Conservation (phyloP, 2,113 vertebrate genomes). For the Mastomys natalensis region DNA sequence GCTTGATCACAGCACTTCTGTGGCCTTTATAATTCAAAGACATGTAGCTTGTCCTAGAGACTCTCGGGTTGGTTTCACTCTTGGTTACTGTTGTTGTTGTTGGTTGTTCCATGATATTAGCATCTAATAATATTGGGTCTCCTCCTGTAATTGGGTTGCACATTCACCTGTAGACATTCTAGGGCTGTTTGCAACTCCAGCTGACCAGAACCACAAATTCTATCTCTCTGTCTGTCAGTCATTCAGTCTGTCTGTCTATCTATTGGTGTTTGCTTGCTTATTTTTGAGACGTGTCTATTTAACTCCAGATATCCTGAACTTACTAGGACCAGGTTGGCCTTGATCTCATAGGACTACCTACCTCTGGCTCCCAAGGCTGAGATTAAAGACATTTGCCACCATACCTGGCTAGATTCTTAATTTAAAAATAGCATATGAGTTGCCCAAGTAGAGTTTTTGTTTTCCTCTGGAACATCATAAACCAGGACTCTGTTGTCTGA, state of each 20-base stretch:
- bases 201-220: not conserved
- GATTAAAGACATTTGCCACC: not conserved
- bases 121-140: not conserved
- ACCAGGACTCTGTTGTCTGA: not conserved
- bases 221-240: not conserved
- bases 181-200: not conserved
- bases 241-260: not conserved
- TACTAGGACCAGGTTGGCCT: not conserved
- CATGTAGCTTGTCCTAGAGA: not conserved
- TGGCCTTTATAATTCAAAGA: not conserved
- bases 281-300: not conserved
- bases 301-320: not conserved
- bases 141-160: not conserved
- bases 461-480: not conserved
- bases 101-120: not conserved
- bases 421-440: not conserved
- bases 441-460: not conserved
- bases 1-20: not conserved
- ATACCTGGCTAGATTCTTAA: not conserved
- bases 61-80: not conserved
- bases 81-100: not conserved
- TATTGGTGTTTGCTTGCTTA: not conserved
- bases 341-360: not conserved
- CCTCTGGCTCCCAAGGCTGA: not conserved
- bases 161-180: not conserved